phyloP scores from a whole-genome alignment of 2,888 invertebrate species.

The Amphipoea lucens region DNA sequence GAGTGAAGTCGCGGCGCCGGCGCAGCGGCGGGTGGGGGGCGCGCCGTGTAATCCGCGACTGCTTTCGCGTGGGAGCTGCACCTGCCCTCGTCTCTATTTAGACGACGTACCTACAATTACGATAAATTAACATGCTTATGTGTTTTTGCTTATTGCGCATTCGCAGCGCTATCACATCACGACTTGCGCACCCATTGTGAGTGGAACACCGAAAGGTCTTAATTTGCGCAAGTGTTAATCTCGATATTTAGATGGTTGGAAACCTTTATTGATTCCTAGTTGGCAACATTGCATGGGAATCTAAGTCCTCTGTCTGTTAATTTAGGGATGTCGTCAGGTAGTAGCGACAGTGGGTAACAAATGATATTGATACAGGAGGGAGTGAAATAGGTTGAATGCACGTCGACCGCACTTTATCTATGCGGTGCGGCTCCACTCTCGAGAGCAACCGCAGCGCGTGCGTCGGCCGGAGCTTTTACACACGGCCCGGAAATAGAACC shows the following conservation, averaged over 20 bases:
- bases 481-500: conserved; percentile 69
- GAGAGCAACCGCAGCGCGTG: conserved; percentile 74
- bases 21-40: conserved; percentile 46
- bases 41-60: conserved; percentile 67
- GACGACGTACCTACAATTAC: conserved; percentile 73
- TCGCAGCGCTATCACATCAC: conserved; percentile 64
- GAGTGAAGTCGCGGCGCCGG: conserved; percentile 50
- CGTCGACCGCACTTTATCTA: conserved; percentile 74
- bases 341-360: conserved; percentile 17
- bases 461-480: conserved; percentile 65
- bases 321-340: conserved; percentile 9
- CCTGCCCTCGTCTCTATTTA: conserved; percentile 71
- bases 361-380: conserved; percentile 43
- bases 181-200: conserved; percentile 52
- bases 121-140: conserved; percentile 74
- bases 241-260: conserved; percentile 49
- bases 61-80: conserved; percentile 78
- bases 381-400: conserved; percentile 53
- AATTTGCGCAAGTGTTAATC: conserved; percentile 61
- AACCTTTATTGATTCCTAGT: conserved; percentile 50
- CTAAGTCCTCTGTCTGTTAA: not conserved
- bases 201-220: conserved; percentile 44
- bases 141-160: conserved; percentile 74
- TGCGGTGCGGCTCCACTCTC: conserved; percentile 69
- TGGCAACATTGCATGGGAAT: conserved; percentile 21